A percentile compares a stretch with the other conserved stretches of the same genome.
Evolutionary conservation across 1,140 invertebrate genomes (phyloP).

Genomic region (Drosophila truncata): DNA sequence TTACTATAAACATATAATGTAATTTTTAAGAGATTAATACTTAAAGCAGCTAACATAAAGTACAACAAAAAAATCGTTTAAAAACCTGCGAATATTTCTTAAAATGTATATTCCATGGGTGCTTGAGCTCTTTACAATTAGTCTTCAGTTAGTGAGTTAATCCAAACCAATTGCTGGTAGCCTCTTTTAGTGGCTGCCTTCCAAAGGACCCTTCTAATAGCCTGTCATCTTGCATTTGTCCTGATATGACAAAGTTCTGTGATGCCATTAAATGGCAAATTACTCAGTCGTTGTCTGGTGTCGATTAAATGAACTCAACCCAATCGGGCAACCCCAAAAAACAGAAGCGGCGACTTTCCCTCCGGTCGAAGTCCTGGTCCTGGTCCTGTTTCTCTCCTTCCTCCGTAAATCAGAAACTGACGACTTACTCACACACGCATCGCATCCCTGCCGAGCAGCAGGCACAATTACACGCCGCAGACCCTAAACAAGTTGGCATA

Average conservation of each 20-base stretch:
- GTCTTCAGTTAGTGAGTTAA: neutral
- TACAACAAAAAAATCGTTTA: too few relatives aligned
- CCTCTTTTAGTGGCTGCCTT: slow-evolving; percentile 17
- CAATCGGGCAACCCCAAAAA: slow-evolving; percentile 66
- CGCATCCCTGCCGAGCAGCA: slow-evolving; percentile 55
- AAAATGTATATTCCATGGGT: neutral
- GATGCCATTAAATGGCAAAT: slow-evolving; percentile 73
- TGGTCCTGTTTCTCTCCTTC: neutral
- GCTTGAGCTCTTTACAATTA: slow-evolving; percentile 1
- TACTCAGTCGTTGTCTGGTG: slow-evolving; percentile 64
- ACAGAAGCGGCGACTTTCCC: slow-evolving; percentile 13
- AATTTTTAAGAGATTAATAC: neutral
- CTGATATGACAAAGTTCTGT: slow-evolving; percentile 43
- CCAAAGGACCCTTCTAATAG: slow-evolving; percentile 28
- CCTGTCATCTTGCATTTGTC: slow-evolving; percentile 66
- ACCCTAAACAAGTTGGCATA: slow-evolving; percentile 64
- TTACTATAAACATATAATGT: too few relatives aligned
- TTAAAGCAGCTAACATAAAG: neutral
- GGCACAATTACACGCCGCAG: slow-evolving; percentile 81
- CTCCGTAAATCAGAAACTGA: slow-evolving; percentile 2
- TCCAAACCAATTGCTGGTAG: neutral
- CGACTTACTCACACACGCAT: neutral
- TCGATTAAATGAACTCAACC: slow-evolving; percentile 79
- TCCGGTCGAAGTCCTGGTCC: neutral
- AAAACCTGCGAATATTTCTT: too few relatives aligned